A percentile compares a stretch with the other conserved stretches of the same genome.
Conservation (phyloP, 2,888 invertebrate species). For the Rotaria sp. region DNA sequence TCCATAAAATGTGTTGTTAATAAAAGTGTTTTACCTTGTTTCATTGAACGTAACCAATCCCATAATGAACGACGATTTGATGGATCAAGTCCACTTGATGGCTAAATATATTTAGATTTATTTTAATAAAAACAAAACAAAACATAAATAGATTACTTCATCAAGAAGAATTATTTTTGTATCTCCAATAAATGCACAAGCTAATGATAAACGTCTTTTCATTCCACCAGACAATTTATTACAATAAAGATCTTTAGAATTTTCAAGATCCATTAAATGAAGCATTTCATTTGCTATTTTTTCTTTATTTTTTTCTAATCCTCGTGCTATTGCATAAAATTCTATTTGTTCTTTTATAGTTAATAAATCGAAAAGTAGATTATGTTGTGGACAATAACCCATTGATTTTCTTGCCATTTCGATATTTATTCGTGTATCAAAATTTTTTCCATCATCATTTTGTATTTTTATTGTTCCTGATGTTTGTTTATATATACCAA, state of each 20-base stretch:
- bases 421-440: conserved; percentile 66
- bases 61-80: neutral
- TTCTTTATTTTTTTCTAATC: neutral
- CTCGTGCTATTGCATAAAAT: neutral
- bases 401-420: conserved; percentile 65
- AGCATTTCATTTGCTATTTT: neutral
- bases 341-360: neutral
- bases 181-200: neutral
- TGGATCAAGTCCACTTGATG: conserved; percentile 26
- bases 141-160: neutral
- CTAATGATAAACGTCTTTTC: conserved; percentile 22
- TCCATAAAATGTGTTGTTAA: conserved; percentile 31
- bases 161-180: conserved; percentile 20
- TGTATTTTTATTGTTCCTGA: conserved; percentile 63
- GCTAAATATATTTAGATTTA: neutral
- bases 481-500: conserved; percentile 67
- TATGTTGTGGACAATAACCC: conserved; percentile 72
- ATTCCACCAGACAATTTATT: conserved; percentile 5
- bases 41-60: conserved; percentile 10
- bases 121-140: neutral
- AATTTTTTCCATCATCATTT: conserved; percentile 53
- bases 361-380: conserved; percentile 64
- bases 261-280: neutral
- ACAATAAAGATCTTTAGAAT: neutral
- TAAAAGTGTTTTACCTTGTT: neutral